Percentiles rank a stretch among this genome's conserved stretches.
Evolutionary conservation across 2,888 invertebrate species (phyloP).

Genomic region (Trissonchulus sp.): DNA sequence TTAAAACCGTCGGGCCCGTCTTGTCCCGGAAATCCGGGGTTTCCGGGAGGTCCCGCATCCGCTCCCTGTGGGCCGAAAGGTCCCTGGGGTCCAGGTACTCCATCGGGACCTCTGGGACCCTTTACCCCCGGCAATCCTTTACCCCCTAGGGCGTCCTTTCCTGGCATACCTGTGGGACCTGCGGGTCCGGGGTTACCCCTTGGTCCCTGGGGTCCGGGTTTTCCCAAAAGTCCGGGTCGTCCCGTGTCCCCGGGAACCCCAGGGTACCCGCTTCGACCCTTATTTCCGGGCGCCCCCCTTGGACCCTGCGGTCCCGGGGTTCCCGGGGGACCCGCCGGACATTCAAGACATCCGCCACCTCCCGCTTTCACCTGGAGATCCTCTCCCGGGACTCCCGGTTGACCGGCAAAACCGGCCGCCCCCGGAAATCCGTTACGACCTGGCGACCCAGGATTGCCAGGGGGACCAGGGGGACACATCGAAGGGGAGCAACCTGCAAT

Average conservation of each 20-base stretch:
- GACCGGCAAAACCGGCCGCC: not conserved
- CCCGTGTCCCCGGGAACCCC: not conserved
- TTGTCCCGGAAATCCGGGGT: not conserved
- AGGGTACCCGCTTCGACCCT: not conserved
- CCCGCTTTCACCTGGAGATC: not conserved
- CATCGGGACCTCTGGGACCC: not conserved
- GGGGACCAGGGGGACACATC: not conserved
- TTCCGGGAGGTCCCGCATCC: not conserved
- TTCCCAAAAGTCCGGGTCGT: not conserved
- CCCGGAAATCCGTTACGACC: not conserved
- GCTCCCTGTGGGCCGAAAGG: not conserved
- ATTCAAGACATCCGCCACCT: not conserved
- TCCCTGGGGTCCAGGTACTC: not conserved
- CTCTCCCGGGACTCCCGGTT: not conserved
- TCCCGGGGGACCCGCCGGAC: conserved; percentile 36
- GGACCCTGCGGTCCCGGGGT: conserved; percentile 39
- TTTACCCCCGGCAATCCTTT: not conserved
- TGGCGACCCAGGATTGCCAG: not conserved
- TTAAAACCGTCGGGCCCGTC: not conserved
- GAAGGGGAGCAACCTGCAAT: not conserved
- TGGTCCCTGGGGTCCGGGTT: not conserved
- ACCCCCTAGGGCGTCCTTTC: not conserved
- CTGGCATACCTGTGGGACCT: not conserved
- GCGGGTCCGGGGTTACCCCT: not conserved
- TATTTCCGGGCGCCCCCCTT: conserved; percentile 35